phyloP scores from a whole-genome alignment of 1,140 invertebrate genomes.

The Zeugodacus cucurbitae region DNA sequence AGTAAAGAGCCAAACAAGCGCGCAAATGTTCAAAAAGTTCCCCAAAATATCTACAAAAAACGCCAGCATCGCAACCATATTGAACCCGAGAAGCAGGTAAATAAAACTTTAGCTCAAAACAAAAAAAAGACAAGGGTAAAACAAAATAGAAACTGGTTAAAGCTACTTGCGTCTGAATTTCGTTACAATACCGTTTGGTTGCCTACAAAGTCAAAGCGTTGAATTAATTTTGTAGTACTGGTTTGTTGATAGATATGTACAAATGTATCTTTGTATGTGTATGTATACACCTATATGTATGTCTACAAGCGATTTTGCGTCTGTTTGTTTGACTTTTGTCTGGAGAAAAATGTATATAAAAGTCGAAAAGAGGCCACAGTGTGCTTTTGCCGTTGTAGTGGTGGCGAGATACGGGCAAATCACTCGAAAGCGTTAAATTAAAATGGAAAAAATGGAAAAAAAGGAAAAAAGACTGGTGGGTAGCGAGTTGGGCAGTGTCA shows the following conservation, averaged over 20 bases:
- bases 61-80: not conserved
- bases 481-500: not conserved
- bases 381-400: not conserved
- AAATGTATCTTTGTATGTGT: no score
- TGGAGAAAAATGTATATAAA: not conserved
- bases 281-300: not conserved
- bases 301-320: not conserved
- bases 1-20: not conserved
- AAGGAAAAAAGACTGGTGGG: not conserved
- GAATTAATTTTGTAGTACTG: not conserved
- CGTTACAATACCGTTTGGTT: not conserved
- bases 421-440: not conserved
- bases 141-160: slow-evolving; percentile 20
- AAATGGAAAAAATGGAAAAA: not conserved
- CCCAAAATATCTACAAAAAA: not conserved
- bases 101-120: not conserved
- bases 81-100: not conserved
- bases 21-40: not conserved
- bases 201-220: not conserved
- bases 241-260: not conserved
- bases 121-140: not conserved
- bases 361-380: not conserved
- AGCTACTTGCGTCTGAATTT: not conserved
- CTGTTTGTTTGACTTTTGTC: not conserved
- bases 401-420: not conserved